These are phyloP conservation scores for Halcyon badia DNA, from an alignment of 2,797 vertebrate genomes.

Conservation along the genomic window DNA sequence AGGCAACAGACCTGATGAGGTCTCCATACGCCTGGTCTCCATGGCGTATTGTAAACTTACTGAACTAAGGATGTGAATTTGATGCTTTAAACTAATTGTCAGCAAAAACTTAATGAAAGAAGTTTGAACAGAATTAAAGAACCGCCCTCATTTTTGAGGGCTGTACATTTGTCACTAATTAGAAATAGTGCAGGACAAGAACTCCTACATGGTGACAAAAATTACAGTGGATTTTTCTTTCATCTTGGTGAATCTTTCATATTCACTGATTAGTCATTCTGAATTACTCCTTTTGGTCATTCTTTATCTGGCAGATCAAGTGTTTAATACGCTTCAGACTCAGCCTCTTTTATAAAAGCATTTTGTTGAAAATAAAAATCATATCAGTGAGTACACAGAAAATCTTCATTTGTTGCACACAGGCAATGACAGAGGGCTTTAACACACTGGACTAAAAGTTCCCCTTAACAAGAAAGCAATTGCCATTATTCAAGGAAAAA, in stretches of 20 bases:
- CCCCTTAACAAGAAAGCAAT: neutral
- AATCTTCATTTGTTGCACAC: neutral
- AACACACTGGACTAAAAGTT: neutral
- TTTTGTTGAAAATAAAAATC: neutral
- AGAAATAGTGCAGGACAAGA: neutral
- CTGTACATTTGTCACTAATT: neutral
- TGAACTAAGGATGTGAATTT: neutral
- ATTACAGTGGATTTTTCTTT: neutral
- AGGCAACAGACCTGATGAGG: neutral
- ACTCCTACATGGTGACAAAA: neutral
- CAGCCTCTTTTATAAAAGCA: neutral
- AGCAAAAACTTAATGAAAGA: neutral
- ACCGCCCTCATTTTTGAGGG: accelerated
- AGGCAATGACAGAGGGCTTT: neutral
- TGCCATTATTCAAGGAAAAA: neutral
- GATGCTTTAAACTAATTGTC: neutral
- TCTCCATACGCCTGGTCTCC: no score
- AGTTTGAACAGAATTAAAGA: neutral
- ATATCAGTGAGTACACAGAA: neutral
- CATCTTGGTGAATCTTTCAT: neutral
- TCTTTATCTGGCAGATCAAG: neutral
- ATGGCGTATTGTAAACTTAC: no score
- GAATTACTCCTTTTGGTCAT: neutral
- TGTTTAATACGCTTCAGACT: neutral
- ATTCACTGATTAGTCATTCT: neutral